Evolutionary conservation across 2,888 invertebrate species (phyloP).

Genomic region (Serripes groenlandicus): DNA sequence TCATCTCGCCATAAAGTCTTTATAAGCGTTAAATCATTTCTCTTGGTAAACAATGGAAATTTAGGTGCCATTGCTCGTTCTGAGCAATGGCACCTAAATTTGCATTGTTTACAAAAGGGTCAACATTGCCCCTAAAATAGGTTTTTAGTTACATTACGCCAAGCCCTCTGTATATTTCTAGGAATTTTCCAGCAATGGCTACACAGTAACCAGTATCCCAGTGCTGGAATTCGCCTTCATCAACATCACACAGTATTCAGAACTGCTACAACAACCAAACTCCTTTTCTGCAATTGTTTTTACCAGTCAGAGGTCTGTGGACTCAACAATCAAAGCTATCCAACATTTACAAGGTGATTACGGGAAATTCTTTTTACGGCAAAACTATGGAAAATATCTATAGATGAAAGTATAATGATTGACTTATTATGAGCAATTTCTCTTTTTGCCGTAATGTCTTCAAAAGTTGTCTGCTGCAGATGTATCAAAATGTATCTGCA

Average conservation of each 20-base stretch:
- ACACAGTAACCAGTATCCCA: slow-evolving; percentile 36
- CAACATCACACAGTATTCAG: slow-evolving; percentile 36
- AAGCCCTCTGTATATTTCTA: background rate
- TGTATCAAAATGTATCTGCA: too few relatives aligned
- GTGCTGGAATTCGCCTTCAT: slow-evolving; percentile 56
- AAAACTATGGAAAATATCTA: too few relatives aligned
- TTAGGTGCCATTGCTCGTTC: background rate
- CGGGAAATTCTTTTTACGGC: too few relatives aligned
- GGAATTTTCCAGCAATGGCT: background rate
- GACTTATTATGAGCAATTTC: too few relatives aligned
- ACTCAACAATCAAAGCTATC: slow-evolving; percentile 25
- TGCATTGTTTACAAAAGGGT: background rate
- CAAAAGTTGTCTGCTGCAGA: too few relatives aligned
- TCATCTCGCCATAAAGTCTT: background rate
- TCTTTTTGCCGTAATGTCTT: too few relatives aligned
- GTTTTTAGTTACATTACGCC: background rate
- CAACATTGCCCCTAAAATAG: background rate
- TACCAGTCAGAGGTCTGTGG: slow-evolving; percentile 61
- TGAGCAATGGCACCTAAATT: background rate
- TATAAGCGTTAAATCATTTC: background rate
- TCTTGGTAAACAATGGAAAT: background rate
- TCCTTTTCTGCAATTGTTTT: slow-evolving; percentile 54
- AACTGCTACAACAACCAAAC: slow-evolving; percentile 6
- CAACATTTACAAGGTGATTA: background rate
- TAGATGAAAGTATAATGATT: too few relatives aligned